Percentiles rank a stretch among this genome's conserved stretches.
phyloP scores from a whole-genome alignment of 2,113 vertebrate species.

The Xyliphius kryptos region DNA sequence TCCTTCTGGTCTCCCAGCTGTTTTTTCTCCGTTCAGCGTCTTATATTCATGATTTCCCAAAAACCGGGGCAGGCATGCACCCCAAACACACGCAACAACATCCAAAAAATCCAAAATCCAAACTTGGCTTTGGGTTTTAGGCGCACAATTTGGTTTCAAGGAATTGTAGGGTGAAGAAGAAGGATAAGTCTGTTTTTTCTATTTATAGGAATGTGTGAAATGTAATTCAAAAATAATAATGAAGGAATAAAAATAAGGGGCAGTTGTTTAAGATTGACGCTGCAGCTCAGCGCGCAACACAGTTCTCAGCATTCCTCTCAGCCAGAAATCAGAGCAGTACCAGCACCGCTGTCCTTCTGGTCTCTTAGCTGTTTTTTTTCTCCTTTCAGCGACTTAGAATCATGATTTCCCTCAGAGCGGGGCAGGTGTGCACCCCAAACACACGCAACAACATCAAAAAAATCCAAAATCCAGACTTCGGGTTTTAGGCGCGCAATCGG shows the following conservation, averaged over 20 bases:
- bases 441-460: constrained; percentile 4
- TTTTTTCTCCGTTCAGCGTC: constrained; percentile 1
- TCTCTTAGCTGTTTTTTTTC: background rate
- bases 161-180: too few species aligned
- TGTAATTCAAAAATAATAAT: too few species aligned
- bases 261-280: too few species aligned
- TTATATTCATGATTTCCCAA: background rate
- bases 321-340: background rate
- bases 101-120: constrained; percentile 27
- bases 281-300: constrained; percentile 15
- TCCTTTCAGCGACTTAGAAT: background rate
- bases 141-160: constrained; percentile 1
- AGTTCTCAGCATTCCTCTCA: background rate
- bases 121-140: constrained; percentile 23
- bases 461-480: constrained; percentile 32
- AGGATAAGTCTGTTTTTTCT: too few species aligned
- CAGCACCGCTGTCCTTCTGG: background rate
- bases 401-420: background rate
- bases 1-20: background rate
- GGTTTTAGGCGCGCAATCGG: constrained; percentile 1
- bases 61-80: background rate
- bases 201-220: too few species aligned
- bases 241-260: too few species aligned
- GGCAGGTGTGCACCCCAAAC: background rate
- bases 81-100: background rate